A percentile compares a stretch with the other conserved stretches of the same genome.
Evolutionary conservation across 2,888 invertebrate genomes (phyloP).

Genomic region (Homarus gammarus): DNA sequence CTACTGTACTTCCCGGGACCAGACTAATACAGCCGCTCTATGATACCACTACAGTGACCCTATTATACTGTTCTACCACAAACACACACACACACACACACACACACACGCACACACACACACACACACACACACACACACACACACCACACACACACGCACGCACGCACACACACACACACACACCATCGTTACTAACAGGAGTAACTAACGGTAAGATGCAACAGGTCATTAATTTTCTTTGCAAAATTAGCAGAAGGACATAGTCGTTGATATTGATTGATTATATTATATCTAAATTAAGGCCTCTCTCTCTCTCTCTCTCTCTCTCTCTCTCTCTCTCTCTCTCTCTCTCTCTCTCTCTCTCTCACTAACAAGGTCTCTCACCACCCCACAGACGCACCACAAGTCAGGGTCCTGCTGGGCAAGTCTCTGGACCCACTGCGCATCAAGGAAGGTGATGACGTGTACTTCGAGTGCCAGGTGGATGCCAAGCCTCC

Average conservation of each 20-base stretch:
- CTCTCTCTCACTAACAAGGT: neutral
- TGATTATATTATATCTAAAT: no score
- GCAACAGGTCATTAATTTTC: no score
- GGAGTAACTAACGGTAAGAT: no score
- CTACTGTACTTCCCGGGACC: no score
- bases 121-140: neutral
- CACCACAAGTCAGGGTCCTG: slow-evolving; percentile 47
- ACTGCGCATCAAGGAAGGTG: slow-evolving; percentile 67
- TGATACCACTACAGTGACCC: no score
- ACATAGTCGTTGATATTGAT: no score
- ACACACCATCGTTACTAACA: neutral
- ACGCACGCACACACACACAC: neutral
- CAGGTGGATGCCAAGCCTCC: slow-evolving; percentile 64
- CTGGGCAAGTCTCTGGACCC: slow-evolving; percentile 65
- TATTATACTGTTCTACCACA: no score
- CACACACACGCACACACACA: no score
- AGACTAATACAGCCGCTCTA: no score
- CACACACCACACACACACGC: neutral
- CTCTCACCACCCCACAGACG: slow-evolving; percentile 27
- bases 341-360: no score
- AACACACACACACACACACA: neutral
- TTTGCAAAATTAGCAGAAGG: no score
- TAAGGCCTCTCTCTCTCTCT: neutral
- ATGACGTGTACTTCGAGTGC: slow-evolving; percentile 74
- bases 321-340: neutral